phyloP scores from a whole-genome alignment of 2,888 invertebrate genomes.

The Cephus sareptanus region DNA sequence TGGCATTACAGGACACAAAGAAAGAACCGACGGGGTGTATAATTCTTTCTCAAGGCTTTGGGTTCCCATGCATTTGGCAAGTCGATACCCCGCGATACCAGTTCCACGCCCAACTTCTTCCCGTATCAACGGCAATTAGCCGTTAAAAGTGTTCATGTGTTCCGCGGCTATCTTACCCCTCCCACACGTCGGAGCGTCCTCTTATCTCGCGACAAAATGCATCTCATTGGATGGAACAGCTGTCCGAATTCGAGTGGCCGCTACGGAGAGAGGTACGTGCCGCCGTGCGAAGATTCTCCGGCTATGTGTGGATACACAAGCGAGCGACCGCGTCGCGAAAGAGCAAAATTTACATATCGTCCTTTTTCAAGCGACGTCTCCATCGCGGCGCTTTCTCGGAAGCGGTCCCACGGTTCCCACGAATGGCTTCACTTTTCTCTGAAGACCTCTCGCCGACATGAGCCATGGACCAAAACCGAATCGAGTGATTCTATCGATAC shows the following conservation, averaged over 20 bases:
- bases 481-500: neutral
- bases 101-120: slow-evolving; percentile 25
- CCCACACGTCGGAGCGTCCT: slow-evolving; percentile 43
- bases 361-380: slow-evolving; percentile 33
- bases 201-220: slow-evolving; percentile 60
- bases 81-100: slow-evolving; percentile 21
- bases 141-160: slow-evolving; percentile 54
- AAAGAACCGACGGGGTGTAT: neutral
- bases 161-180: slow-evolving; percentile 33
- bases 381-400: slow-evolving; percentile 49
- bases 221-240: slow-evolving; percentile 52
- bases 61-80: slow-evolving; percentile 59
- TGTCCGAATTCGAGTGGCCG: slow-evolving; percentile 39
- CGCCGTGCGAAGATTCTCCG: neutral
- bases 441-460: slow-evolving; percentile 33
- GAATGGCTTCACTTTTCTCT: slow-evolving; percentile 57
- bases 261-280: slow-evolving; percentile 7
- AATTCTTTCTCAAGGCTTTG: neutral
- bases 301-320: slow-evolving; percentile 6
- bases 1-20: neutral
- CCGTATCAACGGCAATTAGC: slow-evolving; percentile 53
- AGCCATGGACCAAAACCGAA: neutral
- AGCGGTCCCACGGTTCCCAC: slow-evolving; percentile 56
- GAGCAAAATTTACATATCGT: slow-evolving; percentile 48
- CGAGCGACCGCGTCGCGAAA: slow-evolving; percentile 36